Base-by-base conservation (phyloP, 2,888 invertebrate species). In the Quadroppia sp. region DNA sequence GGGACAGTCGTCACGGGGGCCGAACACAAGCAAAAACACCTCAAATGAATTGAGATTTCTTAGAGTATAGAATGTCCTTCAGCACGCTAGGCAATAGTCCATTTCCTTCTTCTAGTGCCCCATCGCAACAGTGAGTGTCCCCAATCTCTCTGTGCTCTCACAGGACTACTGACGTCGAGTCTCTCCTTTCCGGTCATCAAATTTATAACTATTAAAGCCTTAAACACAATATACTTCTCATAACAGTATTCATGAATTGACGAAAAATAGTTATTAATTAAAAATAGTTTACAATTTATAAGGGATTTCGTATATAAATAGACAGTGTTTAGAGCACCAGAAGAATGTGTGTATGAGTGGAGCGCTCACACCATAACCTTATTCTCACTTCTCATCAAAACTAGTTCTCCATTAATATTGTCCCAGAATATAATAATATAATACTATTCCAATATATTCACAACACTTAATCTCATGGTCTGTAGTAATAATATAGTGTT, bases 161-260 rank as follows among this genome's bases (percentile, higher is more conserved):
- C 15, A n/a, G 15, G 48, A 48, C n/a, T n/a, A n/a, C 20, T n/a
- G 50, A 11, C 50, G 4, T 50, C 20, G n/a, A 50, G 17, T 61
- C 13, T 25, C 61, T n/a, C 32, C 32, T 61, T 61, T 61, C 61
- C 61, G 61, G 61, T 61, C 56, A 56, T 56, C 56, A 56, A 56
- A 45, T 53, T 4, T 23, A 23, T 25, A 48, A 48, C 17, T 4
- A 3, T 48, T 48, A 48, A n/a, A 48, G 11, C 11, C 36, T 11
- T 4, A 36, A n/a, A n/a, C n/a, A n/a, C n/a, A n/a, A n/a, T n/a
- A n/a, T n/a, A 36, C 11, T 36, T 36, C 36, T 36, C 6, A 7
- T 36, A 7, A 36, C 6, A 36, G 6, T 36, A 7, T 7, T 4
- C 4, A 11, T 36, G 6, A 11, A 36, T 36, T 11, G 36, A 36